Evolutionary conservation across 2,113 vertebrate genomes (phyloP).

Genomic region (Brachyistius frenatus): DNA sequence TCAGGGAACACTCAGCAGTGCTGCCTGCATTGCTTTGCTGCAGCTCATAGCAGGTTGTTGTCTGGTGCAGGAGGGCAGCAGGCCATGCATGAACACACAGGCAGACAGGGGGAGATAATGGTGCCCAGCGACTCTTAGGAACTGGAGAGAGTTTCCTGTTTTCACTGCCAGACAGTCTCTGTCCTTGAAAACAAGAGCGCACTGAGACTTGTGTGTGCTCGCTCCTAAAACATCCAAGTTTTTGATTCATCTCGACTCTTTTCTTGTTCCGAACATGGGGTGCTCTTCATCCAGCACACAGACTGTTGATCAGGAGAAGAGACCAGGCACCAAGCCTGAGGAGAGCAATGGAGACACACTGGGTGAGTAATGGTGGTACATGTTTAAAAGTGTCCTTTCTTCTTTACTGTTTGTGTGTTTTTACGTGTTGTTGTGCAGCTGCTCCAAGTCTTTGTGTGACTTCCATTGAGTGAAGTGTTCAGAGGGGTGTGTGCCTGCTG

Average conservation of each 20-base stretch:
- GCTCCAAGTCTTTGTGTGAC: background rate
- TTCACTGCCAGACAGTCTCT: slow-evolving; percentile 22
- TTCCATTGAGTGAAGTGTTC: slow-evolving; percentile 21
- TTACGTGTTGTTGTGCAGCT: background rate
- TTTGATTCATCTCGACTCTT: background rate
- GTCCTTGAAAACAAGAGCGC: slow-evolving; percentile 26
- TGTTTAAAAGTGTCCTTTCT: background rate
- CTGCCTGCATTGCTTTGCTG: slow-evolving; percentile 34
- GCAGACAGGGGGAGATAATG: slow-evolving; percentile 59
- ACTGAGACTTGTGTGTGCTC: slow-evolving; percentile 22
- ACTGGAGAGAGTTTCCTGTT: slow-evolving; percentile 37
- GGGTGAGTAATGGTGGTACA: slow-evolving; percentile 67
- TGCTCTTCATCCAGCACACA: slow-evolving; percentile 86
- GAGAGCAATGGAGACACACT: slow-evolving; percentile 76
- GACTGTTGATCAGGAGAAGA: slow-evolving; percentile 82
- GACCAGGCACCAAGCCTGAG: slow-evolving; percentile 82
- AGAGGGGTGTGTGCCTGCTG: slow-evolving; percentile 38
- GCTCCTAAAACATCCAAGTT: slow-evolving; percentile 7
- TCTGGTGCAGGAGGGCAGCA: slow-evolving; percentile 50
- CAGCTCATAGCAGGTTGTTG: slow-evolving; percentile 55
- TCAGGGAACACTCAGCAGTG: slow-evolving; percentile 37
- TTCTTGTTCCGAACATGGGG: slow-evolving; percentile 75
- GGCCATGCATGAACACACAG: slow-evolving; percentile 69
- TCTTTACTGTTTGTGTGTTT: background rate
- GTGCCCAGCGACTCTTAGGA: slow-evolving; percentile 60